Percentiles rank a stretch among this genome's conserved stretches.
Evolutionary conservation across 1,140 invertebrate species (phyloP).

Genomic region (Camponotus pennsylvanicus): DNA sequence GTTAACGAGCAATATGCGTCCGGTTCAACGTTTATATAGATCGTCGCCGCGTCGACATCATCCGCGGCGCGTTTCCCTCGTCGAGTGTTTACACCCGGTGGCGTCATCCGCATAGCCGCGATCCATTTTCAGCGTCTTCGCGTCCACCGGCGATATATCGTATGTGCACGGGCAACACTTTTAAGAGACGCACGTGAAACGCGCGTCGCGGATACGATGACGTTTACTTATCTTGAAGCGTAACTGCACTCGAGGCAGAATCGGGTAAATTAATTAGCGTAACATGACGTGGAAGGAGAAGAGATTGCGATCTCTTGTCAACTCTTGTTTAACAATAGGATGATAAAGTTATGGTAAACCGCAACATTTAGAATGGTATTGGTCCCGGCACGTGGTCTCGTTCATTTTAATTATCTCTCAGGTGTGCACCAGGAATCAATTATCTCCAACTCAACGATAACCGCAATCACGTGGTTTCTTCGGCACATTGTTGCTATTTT

Average conservation of each 20-base stretch:
- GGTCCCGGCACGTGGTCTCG: neutral
- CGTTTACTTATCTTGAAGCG: neutral
- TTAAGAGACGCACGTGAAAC: conserved; percentile 37
- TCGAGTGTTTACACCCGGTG: conserved; percentile 50
- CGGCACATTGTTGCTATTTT: conserved; percentile 2
- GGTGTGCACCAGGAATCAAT: conserved; percentile 27
- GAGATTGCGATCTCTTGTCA: neutral
- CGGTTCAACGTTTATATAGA: conserved; percentile 70
- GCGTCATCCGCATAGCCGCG: conserved; percentile 30
- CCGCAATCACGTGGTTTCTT: neutral
- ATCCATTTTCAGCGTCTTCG: conserved; percentile 57
- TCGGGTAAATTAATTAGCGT: neutral
- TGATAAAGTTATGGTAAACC: conserved; percentile 15
- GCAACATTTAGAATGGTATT: conserved; percentile 15
- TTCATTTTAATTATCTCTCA: conserved; percentile 28
- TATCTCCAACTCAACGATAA: conserved; percentile 35
- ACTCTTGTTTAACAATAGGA: neutral
- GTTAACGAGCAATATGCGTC: conserved; percentile 71
- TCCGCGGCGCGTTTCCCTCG: conserved; percentile 46
- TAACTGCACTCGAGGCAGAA: neutral
- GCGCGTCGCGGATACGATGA: conserved; percentile 1
- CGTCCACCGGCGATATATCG: conserved; percentile 35
- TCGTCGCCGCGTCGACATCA: conserved; percentile 50
- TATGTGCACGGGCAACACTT: conserved; percentile 31
- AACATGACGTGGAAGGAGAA: neutral